Evolutionary conservation across 1,140 invertebrate genomes (phyloP).

Genomic region (Probaryconus sp.): DNA sequence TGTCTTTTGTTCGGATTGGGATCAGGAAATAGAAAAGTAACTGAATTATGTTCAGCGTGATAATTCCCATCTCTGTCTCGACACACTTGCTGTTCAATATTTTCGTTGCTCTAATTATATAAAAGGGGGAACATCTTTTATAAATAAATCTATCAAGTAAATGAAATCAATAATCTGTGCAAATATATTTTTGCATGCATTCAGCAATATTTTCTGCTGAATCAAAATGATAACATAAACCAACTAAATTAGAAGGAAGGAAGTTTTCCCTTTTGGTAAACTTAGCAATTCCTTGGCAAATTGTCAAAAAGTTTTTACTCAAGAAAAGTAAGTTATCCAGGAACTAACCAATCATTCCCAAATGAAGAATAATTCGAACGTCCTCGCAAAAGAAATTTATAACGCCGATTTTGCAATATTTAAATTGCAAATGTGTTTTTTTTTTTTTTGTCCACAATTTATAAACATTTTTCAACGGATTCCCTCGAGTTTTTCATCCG

Average conservation of each 20-base stretch:
- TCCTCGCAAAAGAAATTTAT: constrained; percentile 5
- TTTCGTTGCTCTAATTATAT: too few species aligned
- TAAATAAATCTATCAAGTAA: too few species aligned
- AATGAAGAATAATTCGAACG: constrained; percentile 11
- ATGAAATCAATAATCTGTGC: too few species aligned
- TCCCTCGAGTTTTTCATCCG: too few species aligned
- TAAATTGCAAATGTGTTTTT: constrained; percentile 4
- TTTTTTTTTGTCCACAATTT: background rate
- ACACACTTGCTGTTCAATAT: too few species aligned
- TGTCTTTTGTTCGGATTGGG: too few species aligned
- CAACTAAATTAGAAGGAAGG: constrained; percentile 9
- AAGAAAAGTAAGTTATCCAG: constrained; percentile 14
- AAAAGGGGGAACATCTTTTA: too few species aligned
- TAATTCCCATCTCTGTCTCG: too few species aligned
- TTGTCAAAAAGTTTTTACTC: constrained; percentile 33
- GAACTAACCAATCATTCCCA: constrained; percentile 25
- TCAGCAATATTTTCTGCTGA: constrained; percentile 34
- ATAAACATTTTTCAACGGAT: too few species aligned
- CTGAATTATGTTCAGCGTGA: too few species aligned
- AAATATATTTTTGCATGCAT: too few species aligned
- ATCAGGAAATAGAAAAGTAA: too few species aligned
- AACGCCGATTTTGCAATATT: background rate
- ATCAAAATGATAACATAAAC: constrained; percentile 35
- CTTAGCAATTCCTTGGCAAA: constrained; percentile 29
- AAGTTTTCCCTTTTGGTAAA: constrained; percentile 18